phyloP scores from a whole-genome alignment of 1,140 invertebrate species.

The Drosophila arizonae region DNA sequence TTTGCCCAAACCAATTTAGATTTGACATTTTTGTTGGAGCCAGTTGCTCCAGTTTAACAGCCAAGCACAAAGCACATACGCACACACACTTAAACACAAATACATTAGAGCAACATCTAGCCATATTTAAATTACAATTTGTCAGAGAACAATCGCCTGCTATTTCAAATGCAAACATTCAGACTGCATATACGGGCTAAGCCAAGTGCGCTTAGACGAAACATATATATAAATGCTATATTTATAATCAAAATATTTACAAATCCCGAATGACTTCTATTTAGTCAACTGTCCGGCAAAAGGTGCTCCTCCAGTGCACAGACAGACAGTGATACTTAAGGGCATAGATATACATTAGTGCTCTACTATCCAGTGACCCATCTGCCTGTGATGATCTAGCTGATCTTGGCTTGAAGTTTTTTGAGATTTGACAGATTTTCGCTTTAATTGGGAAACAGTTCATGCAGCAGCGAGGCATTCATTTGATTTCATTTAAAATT shows the following conservation, averaged over 20 bases:
- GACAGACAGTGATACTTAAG: too few species aligned
- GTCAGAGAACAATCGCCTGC: constrained; percentile 34
- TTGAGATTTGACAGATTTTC: too few species aligned
- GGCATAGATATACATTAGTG: too few species aligned
- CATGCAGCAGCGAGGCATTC: too few species aligned
- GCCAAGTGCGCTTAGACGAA: not conserved
- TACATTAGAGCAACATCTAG: constrained; percentile 23
- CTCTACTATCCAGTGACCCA: too few species aligned
- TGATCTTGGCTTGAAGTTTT: too few species aligned
- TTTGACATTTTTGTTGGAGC: not conserved
- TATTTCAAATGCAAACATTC: constrained; percentile 24
- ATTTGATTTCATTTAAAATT: too few species aligned
- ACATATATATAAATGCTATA: not conserved
- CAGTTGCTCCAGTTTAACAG: constrained; percentile 13
- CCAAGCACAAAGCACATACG: constrained; percentile 19
- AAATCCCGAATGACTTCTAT: too few species aligned
- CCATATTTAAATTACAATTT: constrained; percentile 62
- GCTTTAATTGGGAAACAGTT: too few species aligned
- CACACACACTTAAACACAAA: not conserved
- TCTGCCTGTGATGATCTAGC: too few species aligned
- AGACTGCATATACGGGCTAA: not conserved
- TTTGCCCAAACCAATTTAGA: not conserved
- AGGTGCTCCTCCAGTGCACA: too few species aligned
- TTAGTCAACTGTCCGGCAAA: too few species aligned
- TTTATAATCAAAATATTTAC: not conserved